phyloP scores from a whole-genome alignment of 1,140 invertebrate genomes.

The Lasaia peninsularis region DNA sequence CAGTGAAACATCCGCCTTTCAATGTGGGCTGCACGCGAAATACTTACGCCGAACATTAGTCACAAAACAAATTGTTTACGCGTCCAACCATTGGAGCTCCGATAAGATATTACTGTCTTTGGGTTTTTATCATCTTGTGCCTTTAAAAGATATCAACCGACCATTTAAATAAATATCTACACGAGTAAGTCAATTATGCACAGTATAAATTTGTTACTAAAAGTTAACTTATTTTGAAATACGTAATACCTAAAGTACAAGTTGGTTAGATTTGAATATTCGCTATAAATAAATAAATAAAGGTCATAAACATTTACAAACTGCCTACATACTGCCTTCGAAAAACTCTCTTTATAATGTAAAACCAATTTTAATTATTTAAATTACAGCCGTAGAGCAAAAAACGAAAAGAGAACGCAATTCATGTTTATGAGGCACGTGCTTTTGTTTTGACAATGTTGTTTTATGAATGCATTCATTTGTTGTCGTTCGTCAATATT shows the following conservation, averaged over 20 bases:
- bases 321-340: no score
- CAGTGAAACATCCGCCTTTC: constrained; percentile 58
- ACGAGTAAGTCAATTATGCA: background rate
- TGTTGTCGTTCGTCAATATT: constrained; percentile 10
- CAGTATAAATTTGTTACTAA: no score
- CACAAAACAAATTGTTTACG: constrained; percentile 58
- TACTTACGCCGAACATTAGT: constrained; percentile 37
- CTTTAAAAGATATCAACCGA: constrained; percentile 11
- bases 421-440: background rate
- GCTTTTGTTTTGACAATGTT: constrained; percentile 4
- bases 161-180: constrained; percentile 12
- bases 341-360: no score
- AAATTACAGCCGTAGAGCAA: background rate
- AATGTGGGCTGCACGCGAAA: constrained; percentile 57
- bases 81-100: constrained; percentile 39
- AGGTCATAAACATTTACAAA: no score
- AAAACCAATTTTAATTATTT: background rate
- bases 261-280: no score
- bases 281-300: no score
- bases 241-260: background rate
- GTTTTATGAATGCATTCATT: constrained; percentile 7
- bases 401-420: background rate
- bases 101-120: constrained; percentile 50
- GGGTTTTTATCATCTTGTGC: constrained; percentile 15
- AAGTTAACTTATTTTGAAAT: background rate